Base-by-base conservation (phyloP, 2,113 vertebrate species). In the Sigmodon hispidus region DNA sequence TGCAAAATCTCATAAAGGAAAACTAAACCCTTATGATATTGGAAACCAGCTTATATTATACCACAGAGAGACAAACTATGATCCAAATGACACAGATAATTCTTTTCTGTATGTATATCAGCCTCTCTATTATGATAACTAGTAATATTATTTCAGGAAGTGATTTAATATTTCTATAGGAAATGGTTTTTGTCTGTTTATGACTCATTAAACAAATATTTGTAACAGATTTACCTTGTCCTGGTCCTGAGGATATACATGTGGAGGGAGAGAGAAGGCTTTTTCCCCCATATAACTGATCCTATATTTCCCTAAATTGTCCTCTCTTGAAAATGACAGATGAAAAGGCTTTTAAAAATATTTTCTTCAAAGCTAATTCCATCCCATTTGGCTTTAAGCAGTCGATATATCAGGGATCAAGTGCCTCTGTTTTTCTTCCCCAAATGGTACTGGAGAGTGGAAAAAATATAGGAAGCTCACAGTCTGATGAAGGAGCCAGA, bases 61-160 rank as follows among this genome's bases (percentile, higher is more conserved):
- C 69, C 57, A 5, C 2, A 17, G 89, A 59, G 92, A 94, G 29
- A 86, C 31, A 61, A 3, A 43, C 67, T 21, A 2, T 40, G 69
- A 29, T n/a, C 29, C 75, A 72, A 48, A 79, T 34, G 13, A 84
- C 50, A 92, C 73, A 76, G 40, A 76, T 61, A 29, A 90, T 90
- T 80, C 70, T 88, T 67, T 48, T 93, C 77, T 72, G 40, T 88
- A 87, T 45, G 22, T 45, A 61, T 88, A 89, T 57, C 8, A 40
- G 13, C 7, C 24, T 75, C 69, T 67, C 19, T 92, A 5, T 93
- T 96, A 77, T 31, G 1, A 22, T 67, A 88, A 70, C 61, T 55
- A 16, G 31, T 90, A 90, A 87, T 90, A 86, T 72, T 93, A 90
- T 91, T 95, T 95, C 59, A n/a, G 65, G 29, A 93, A 96, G 70